phyloP scores from a whole-genome alignment of 2,797 vertebrate genomes.

The Carcharodon carcharias region DNA sequence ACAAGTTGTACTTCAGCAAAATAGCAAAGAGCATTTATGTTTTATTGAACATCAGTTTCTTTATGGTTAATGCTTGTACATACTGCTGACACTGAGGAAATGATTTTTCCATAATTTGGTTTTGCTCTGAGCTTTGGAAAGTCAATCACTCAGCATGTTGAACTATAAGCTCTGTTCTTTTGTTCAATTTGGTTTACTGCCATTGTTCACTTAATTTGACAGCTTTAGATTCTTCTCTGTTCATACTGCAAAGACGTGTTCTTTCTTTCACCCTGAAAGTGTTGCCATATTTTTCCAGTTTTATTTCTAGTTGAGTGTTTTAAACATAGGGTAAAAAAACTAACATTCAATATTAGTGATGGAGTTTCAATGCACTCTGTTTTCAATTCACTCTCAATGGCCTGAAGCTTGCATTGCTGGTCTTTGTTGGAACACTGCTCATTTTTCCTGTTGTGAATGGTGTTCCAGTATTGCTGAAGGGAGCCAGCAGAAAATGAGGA shows the following conservation, averaged over 20 bases:
- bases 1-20: not conserved
- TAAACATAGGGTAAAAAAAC: not conserved
- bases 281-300: not conserved
- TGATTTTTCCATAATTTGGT: not conserved
- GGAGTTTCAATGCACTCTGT: not conserved
- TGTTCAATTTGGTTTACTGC: not conserved
- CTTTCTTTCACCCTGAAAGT: not conserved
- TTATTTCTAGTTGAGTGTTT: not conserved
- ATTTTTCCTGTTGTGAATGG: not conserved
- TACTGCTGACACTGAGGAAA: not conserved
- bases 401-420: not conserved
- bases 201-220: slow-evolving; percentile 7
- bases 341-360: not conserved
- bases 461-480: not conserved
- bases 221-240: not conserved
- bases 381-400: not conserved
- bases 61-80: not conserved
- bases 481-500: not conserved
- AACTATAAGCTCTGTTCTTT: not conserved
- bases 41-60: not conserved
- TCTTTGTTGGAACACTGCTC: not conserved
- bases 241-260: not conserved
- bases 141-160: slow-evolving; percentile 1
- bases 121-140: not conserved
- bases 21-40: not conserved